A percentile compares a stretch with the other conserved stretches of the same genome.
Conservation (phyloP, 1,140 invertebrate genomes). For the Wiebesia pumilae region DNA sequence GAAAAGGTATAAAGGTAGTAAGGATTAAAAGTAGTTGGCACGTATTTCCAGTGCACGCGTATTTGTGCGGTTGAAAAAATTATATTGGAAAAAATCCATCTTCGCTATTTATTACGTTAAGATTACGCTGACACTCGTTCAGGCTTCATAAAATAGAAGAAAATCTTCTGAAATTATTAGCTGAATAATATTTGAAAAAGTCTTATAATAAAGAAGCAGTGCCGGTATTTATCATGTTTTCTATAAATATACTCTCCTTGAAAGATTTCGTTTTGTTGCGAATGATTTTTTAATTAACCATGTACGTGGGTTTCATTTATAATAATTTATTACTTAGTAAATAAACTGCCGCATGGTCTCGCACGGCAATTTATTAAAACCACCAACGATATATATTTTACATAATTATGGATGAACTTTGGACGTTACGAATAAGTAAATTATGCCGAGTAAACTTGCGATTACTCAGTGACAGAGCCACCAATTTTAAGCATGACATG, state of each 20-base stretch:
- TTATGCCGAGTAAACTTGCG: background rate
- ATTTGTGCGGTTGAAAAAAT: no score
- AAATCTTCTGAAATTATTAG: no score
- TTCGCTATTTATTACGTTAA: no score
- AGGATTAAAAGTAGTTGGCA: no score
- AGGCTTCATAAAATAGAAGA: no score
- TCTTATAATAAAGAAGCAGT: background rate
- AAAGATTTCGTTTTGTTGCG: background rate
- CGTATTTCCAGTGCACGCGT: no score
- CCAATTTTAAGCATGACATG: constrained; percentile 21
- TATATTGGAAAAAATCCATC: no score
- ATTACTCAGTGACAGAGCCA: constrained; percentile 9
- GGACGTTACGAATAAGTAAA: background rate
- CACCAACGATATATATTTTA: background rate
- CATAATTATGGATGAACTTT: background rate
- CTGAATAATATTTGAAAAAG: no score
- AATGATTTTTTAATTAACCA: background rate
- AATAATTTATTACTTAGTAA: background rate
- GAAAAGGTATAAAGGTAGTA: no score
- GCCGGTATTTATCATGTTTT: background rate
- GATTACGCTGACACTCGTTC: background rate
- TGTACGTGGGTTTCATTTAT: background rate
- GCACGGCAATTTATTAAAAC: background rate
- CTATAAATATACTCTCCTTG: background rate
- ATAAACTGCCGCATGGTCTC: background rate